Evolutionary conservation across 2,888 invertebrate genomes (phyloP).

Genomic region (Cactoblastis cactorum): DNA sequence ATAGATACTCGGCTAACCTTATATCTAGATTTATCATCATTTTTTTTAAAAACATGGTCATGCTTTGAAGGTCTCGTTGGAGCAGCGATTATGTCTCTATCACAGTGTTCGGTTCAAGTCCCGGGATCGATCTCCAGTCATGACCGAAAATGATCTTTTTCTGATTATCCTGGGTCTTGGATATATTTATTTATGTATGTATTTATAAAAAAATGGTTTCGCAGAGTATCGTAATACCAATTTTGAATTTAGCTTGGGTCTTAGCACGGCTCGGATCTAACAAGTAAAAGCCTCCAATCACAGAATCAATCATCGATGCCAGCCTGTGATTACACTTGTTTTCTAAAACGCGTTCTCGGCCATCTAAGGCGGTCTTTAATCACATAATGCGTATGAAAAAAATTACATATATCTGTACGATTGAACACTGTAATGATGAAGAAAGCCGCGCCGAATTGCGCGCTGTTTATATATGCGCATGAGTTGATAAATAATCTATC

Average conservation of each 20-base stretch:
- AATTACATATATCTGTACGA: slow-evolving; percentile 5
- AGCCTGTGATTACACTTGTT: not conserved
- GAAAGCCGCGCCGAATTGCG: slow-evolving; percentile 9
- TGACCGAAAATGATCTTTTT: no score
- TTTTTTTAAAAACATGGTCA: no score
- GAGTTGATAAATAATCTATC: slow-evolving; percentile 42
- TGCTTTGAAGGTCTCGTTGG: no score
- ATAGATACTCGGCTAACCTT: not conserved
- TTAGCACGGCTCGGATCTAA: slow-evolving; percentile 1
- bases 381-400: slow-evolving; percentile 9
- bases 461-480: slow-evolving; percentile 20
- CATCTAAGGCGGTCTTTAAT: not conserved
- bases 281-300: slow-evolving; percentile 11
- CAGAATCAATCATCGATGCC: not conserved
- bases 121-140: no score
- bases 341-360: slow-evolving; percentile 4
- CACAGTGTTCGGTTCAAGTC: no score
- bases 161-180: no score
- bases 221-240: no score
- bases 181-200: no score
- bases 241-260: no score
- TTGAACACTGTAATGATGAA: slow-evolving; percentile 4
- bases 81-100: no score
- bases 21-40: not conserved
- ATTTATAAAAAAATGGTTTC: no score